These are phyloP conservation scores for Aphrophora alni DNA, from an alignment of 2,888 invertebrate species.

Conservation along the genomic window DNA sequence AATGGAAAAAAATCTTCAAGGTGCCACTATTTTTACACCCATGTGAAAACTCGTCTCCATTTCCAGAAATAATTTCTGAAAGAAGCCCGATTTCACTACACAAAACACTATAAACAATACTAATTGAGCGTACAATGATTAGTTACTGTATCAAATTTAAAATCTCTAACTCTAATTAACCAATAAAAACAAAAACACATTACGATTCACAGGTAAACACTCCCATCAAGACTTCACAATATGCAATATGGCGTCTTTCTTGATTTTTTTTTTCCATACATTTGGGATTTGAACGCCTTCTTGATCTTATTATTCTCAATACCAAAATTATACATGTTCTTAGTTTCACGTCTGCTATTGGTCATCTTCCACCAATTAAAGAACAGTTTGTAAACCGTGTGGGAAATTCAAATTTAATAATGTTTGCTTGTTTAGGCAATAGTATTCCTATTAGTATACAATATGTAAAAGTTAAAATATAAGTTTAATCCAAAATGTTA, in stretches of 20 bases:
- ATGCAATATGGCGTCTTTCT: conserved; percentile 6
- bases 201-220: conserved; percentile 1
- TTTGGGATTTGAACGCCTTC: background rate
- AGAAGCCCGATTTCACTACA: background rate
- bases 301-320: background rate
- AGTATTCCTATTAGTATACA: too few relatives aligned
- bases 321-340: background rate
- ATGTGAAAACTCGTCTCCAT: background rate
- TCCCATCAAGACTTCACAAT: background rate
- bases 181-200: background rate
- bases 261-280: background rate
- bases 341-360: background rate
- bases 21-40: background rate
- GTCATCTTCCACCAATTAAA: background rate
- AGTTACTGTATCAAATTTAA: background rate
- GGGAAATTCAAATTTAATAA: background rate
- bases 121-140: background rate
- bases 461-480: too few relatives aligned
- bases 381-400: background rate
- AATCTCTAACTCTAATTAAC: background rate
- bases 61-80: background rate
- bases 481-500: too few relatives aligned
- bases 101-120: background rate
- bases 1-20: background rate
- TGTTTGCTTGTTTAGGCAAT: too few relatives aligned